phyloP scores from a whole-genome alignment of 1,140 invertebrate species.

The Delia radicum region DNA sequence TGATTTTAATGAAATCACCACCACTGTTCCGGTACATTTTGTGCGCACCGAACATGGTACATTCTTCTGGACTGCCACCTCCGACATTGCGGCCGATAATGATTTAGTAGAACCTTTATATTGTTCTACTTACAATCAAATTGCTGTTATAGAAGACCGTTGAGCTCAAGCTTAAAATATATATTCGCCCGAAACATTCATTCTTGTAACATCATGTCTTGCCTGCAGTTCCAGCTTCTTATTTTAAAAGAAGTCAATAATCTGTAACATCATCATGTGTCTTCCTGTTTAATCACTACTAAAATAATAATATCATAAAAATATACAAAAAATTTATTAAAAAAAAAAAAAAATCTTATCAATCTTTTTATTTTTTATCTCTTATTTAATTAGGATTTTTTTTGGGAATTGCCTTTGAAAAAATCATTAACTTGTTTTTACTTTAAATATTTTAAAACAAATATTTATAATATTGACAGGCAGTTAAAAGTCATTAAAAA shows the following conservation, averaged over 20 bases:
- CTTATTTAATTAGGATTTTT: background rate
- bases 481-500: too few species aligned
- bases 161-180: conserved; percentile 57
- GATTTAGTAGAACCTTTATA: conserved; percentile 54
- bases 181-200: background rate
- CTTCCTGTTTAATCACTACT: too few species aligned
- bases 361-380: background rate
- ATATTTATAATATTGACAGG: too few species aligned
- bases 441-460: background rate
- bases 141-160: conserved; percentile 55
- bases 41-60: conserved; percentile 60
- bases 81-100: conserved; percentile 53
- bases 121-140: conserved; percentile 55
- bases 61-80: conserved; percentile 62
- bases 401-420: background rate
- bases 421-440: background rate
- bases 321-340: background rate
- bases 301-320: conserved; percentile 3
- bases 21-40: conserved; percentile 59
- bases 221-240: conserved; percentile 12
- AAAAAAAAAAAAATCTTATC: background rate
- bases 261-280: background rate
- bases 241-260: background rate
- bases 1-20: conserved; percentile 56
- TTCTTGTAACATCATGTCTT: background rate